phyloP scores from a whole-genome alignment of 2,888 invertebrate species.

The Yponomeuta cagnagella region DNA sequence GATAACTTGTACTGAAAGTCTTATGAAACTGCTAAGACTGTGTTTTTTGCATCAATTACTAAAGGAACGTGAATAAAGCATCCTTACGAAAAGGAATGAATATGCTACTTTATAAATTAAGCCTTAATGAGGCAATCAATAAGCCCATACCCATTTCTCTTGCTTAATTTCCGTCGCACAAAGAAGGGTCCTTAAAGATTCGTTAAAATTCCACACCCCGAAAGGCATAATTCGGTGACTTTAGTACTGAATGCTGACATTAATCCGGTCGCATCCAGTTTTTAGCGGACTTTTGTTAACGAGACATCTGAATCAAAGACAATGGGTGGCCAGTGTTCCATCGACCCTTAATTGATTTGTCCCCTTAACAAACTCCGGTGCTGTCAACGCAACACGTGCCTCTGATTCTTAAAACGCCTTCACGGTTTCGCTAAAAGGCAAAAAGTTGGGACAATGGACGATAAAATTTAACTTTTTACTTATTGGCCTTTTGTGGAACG shows the following conservation, averaged over 20 bases:
- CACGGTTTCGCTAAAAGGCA: constrained; percentile 22
- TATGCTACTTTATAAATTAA: constrained; percentile 24
- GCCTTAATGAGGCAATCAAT: constrained; percentile 55
- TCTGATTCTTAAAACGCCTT: constrained; percentile 17
- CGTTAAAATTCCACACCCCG: constrained; percentile 51
- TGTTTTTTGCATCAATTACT: background rate
- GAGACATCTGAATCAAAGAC: constrained; percentile 58
- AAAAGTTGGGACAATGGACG: constrained; percentile 23
- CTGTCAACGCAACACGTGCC: constrained; percentile 16
- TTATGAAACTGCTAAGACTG: background rate
- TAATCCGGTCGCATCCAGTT: constrained; percentile 53
- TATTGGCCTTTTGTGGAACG: constrained; percentile 10
- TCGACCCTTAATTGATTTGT: constrained; percentile 47
- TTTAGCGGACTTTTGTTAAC: constrained; percentile 43
- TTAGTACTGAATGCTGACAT: constrained; percentile 55
- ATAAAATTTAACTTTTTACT: constrained; percentile 22
- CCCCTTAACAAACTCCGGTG: constrained; percentile 23
- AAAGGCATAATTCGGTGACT: constrained; percentile 31
- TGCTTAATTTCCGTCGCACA: constrained; percentile 39
- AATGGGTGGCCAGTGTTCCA: constrained; percentile 48
- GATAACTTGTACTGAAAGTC: background rate
- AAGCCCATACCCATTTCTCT: constrained; percentile 36
- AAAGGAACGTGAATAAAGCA: constrained; percentile 19
- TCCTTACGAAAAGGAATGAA: constrained; percentile 27
- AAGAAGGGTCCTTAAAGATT: constrained; percentile 51